These are phyloP conservation scores for Leucopternis melanops DNA, from an alignment of 2,113 vertebrate species.

Conservation along the genomic window DNA sequence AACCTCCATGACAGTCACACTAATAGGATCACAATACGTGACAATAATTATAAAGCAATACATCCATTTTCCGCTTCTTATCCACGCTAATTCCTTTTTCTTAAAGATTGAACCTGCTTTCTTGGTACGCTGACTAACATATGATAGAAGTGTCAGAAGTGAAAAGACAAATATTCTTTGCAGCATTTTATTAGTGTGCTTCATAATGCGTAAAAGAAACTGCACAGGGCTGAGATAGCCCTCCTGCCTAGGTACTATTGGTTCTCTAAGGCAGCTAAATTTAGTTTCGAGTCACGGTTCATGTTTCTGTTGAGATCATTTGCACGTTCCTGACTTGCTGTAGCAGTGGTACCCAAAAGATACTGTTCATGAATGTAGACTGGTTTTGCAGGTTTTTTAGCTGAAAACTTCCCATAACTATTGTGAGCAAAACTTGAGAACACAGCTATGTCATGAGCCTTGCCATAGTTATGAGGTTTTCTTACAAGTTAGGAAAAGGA, in stretches of 20 bases:
- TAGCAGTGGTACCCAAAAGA: not conserved
- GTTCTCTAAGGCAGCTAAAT: not conserved
- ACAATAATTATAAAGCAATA: not conserved
- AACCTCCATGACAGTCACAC: not conserved
- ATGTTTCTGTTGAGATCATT: not conserved
- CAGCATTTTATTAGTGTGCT: not conserved
- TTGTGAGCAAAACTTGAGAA: not conserved
- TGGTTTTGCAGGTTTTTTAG: not conserved
- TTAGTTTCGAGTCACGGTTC: not conserved
- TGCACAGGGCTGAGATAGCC: not conserved
- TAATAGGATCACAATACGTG: not conserved
- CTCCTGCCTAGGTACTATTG: not conserved
- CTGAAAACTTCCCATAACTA: not conserved
- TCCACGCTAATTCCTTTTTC: not conserved
- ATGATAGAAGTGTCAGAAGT: not conserved
- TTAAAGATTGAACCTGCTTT: not conserved
- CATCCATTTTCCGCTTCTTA: not conserved
- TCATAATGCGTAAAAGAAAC: not conserved
- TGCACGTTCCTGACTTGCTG: not conserved
- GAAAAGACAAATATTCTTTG: not conserved
- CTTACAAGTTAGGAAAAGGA: not conserved
- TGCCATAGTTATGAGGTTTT: not conserved
- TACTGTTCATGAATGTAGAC: not conserved
- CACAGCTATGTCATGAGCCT: not conserved
- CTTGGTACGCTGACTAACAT: not conserved